Evolutionary conservation across 2,888 invertebrate genomes (phyloP), one percentile per base, ranked within the genome.

Genomic region (Camponotus fellah): DNA sequence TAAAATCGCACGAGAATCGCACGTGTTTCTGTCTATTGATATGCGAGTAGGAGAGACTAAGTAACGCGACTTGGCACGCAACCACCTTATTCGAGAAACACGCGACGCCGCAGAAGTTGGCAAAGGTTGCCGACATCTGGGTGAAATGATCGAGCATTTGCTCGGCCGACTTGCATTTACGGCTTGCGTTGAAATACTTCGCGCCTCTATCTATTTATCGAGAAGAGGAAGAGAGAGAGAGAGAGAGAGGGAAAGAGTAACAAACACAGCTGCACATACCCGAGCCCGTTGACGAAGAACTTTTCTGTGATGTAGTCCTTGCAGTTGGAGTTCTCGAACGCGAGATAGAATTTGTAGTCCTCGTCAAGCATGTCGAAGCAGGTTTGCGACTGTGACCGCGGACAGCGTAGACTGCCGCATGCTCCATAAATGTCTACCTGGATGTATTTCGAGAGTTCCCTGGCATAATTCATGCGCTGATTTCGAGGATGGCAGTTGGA

Each of bases 241-340:
- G 12, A 26, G 21, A 34, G 60, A 3, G 2, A 58, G 40, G 53
- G 32, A 26, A 12, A 53, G 26, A 37, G 65, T 6, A 76, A 37
- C 10, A 53, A 37, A 65, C 34, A 40, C 0, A 26, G 21, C n/a
- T 17, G 34, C 74, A 96, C 97, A 96, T 95, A 98, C 97, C 97
- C 97, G 83, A 99, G 95, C 82, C 99, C 99, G 94, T 99, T 99
- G 77, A 99, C 98, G 95, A 98, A 99, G 95, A 99, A 98, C 95
- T 99, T 99, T 95, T 99, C 99, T 0, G 99, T 99, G 90, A 99
- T 98, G 94, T 99, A 99, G 95, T 99, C 99, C 83, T 97, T 96
- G 95, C 99, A 99, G 93, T 99, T 99, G 46, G 99, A 99, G 95
- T 99, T 99, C 95, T 99, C 99, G 94, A 99, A 99, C 0, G 99